Conservation (phyloP, 2,113 vertebrate genomes). For the Hippocampus barbouri region DNA sequence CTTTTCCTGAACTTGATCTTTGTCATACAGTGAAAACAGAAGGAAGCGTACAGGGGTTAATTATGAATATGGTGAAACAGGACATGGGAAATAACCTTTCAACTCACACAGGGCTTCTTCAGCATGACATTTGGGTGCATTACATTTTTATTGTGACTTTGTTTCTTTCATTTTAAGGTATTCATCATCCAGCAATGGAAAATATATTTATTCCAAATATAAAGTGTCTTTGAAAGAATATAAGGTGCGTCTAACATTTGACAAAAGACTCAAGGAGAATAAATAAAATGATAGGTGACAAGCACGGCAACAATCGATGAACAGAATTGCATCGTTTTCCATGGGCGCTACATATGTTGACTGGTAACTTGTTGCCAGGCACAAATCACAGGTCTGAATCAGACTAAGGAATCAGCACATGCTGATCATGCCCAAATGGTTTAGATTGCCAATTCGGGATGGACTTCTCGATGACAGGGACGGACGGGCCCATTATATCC, state of each 20-base stretch:
- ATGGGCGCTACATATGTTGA: not conserved
- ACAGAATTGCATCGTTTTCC: not conserved
- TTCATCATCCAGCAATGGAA: not conserved
- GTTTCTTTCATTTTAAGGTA: not conserved
- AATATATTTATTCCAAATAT: not conserved
- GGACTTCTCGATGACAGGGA: not conserved
- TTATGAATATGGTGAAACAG: slow-evolving; percentile 81
- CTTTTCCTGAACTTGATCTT: slow-evolving; percentile 62
- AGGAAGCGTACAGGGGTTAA: slow-evolving; percentile 82
- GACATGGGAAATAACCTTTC: slow-evolving; percentile 72
- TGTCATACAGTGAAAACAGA: slow-evolving; percentile 81
- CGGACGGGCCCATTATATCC: not conserved
- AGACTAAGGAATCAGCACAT: too few species aligned
- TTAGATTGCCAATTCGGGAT: not conserved
- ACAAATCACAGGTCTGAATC: not conserved
- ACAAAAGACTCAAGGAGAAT: not conserved
- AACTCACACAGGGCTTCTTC: slow-evolving; percentile 70
- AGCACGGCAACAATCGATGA: not conserved
- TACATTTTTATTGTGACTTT: not conserved
- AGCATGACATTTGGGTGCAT: slow-evolving; percentile 64
- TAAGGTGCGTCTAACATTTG: not conserved
- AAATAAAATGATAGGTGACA: not conserved
- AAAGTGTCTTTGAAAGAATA: not conserved
- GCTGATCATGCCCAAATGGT: not conserved
- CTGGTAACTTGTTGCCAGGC: not conserved